A percentile compares a stretch with the other conserved stretches of the same genome.
phyloP scores from a whole-genome alignment of 2,797 vertebrate species.

The Sebastes oblongus region DNA sequence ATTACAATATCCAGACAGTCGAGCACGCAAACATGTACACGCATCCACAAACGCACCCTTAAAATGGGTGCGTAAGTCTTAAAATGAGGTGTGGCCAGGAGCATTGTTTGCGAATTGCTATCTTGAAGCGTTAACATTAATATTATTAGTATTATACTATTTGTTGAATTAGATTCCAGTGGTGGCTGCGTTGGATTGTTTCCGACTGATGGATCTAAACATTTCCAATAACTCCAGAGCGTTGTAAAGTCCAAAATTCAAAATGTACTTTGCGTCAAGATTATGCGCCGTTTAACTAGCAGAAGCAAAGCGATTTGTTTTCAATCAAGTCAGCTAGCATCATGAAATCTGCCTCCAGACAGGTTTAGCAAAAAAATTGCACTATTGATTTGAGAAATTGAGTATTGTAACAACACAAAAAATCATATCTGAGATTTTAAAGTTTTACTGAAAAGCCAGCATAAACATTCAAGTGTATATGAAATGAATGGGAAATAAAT shows the following conservation, averaged over 20 bases:
- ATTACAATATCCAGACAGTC: conserved; percentile 67
- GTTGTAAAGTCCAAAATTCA: not conserved
- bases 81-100: not conserved
- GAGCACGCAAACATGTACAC: conserved; percentile 34
- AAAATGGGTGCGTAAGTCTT: not conserved
- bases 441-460: conserved; percentile 12
- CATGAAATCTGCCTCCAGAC: not conserved
- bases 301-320: not conserved
- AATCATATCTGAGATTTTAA: not conserved
- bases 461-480: conserved; percentile 12
- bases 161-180: too few species aligned
- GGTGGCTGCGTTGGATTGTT: not conserved
- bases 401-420: not conserved
- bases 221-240: not conserved
- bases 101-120: not conserved
- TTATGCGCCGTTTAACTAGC: not conserved
- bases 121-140: not conserved
- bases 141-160: too few species aligned
- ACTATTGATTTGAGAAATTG: conserved; percentile 20
- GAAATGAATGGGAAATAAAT: conserved; percentile 27
- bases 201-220: too few species aligned
- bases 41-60: conserved; percentile 38
- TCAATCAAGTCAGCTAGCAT: not conserved
- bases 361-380: conserved; percentile 6
- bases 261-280: not conserved